Conservation (phyloP, 2,888 invertebrate genomes). For the Dryococelus australis region DNA sequence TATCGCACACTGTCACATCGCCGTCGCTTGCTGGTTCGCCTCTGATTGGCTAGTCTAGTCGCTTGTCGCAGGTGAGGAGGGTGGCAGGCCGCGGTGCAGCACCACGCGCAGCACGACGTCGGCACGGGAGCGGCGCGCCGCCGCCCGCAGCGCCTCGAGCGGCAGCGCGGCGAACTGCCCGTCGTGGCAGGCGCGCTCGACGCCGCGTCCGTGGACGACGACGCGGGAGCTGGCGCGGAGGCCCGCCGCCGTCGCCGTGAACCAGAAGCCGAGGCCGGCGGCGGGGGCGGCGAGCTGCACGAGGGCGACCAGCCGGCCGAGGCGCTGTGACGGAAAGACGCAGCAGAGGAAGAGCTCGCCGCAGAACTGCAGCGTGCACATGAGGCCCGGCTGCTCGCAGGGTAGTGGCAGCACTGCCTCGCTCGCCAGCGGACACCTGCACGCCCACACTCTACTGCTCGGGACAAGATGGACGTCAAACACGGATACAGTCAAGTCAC, state of each 20-base stretch:
- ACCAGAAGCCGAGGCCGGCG: background rate
- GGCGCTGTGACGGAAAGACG: background rate
- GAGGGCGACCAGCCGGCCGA: background rate
- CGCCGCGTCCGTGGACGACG: background rate
- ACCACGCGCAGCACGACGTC: background rate
- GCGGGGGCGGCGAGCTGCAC: background rate
- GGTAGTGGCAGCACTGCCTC: background rate
- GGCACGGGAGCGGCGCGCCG: background rate
- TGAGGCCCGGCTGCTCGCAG: background rate
- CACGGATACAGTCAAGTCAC: too few species aligned
- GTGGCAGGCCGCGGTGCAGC: conserved; percentile 17
- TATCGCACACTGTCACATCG: too few species aligned
- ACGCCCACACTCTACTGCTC: background rate
- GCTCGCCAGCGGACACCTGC: background rate
- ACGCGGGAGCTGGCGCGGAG: background rate
- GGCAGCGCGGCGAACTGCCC: background rate
- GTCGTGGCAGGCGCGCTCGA: background rate
- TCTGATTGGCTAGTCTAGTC: too few species aligned
- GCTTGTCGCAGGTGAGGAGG: background rate
- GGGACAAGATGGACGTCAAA: too few species aligned
- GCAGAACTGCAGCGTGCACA: background rate
- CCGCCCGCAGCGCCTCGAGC: background rate
- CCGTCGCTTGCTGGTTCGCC: too few species aligned
- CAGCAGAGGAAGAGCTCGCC: conserved; percentile 19
- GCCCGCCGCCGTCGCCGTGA: background rate